Percentiles rank a stretch among this genome's conserved stretches.
phyloP scores from a whole-genome alignment of 2,797 vertebrate genomes.

The Cynopterus sphinx region DNA sequence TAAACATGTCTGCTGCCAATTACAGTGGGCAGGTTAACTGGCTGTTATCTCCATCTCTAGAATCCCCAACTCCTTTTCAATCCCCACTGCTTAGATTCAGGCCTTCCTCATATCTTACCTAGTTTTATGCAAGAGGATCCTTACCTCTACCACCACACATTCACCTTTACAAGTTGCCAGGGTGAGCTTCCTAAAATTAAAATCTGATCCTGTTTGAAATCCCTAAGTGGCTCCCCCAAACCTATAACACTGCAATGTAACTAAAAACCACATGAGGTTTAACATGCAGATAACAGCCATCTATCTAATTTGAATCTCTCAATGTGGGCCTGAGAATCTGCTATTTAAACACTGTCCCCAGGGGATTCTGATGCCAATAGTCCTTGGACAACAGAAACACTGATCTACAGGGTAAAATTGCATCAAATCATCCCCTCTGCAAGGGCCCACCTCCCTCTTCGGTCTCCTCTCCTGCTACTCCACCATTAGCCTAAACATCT shows the following conservation, averaged over 20 bases:
- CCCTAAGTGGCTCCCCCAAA: background rate
- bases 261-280: background rate
- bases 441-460: background rate
- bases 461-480: background rate
- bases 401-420: background rate
- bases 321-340: background rate
- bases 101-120: background rate
- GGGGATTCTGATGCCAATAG: background rate
- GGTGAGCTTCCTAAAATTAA: background rate
- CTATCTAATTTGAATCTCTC: background rate
- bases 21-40: background rate
- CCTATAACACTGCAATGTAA: background rate
- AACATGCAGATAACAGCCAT: background rate
- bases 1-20: background rate
- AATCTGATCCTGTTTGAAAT: background rate
- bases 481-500: background rate
- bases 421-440: background rate
- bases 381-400: background rate
- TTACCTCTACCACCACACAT: background rate
- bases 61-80: background rate
- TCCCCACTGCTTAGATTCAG: background rate
- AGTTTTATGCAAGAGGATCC: background rate
- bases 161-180: background rate
- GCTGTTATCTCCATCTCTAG: background rate
- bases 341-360: background rate